Evolutionary conservation across 2,797 vertebrate genomes (phyloP), one percentile per base, ranked within the genome.

Genomic region (Ceyx erithaca): DNA sequence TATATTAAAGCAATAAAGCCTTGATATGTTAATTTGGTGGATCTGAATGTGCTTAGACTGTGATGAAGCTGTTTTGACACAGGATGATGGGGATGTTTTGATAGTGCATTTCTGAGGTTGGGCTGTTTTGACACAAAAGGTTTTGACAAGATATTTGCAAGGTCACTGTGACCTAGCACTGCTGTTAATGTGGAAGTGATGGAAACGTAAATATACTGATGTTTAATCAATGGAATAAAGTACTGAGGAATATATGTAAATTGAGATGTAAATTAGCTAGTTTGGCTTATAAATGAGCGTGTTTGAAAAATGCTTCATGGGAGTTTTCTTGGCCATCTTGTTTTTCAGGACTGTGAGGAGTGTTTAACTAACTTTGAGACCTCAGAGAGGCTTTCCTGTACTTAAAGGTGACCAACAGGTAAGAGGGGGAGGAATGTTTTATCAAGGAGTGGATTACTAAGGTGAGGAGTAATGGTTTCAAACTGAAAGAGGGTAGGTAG

Each of bases 101-200:
- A 94, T 92, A 82, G 84, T 25, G 54, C 64, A 14, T 64, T 92
- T 92, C 89, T 85, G 84, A 94, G 90, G 75, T 80, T 94, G 81
- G 72, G 57, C 64, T 95, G 94, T 95, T 96, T 96, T 95, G 94
- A 96, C 95, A 95, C 92, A 96, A 95, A 96, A 93, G 90, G 66
- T 26, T 94, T 77, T 95, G 93, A 95, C 89, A 95, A 95, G 94
- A n/a, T 48, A 83, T 82, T 75, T 90, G 90, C 85, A 89, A 95
- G 94, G 95, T 95, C 94, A 90, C 90, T 68, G 81, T 93, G 93
- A 93, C 94, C 87, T 96, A 75, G 57, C 2, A 12, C 72, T 80
- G 89, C 86, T 85, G 64, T 82, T 90, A 66, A 79, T 68, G 76
- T 87, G 49, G 41, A 82, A 89, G 81, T 43, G 80, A 80, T 77